Evolutionary conservation across 2,888 invertebrate species (phyloP), one percentile per base, ranked within the genome.

Genomic region (Heliconius cydno): DNA sequence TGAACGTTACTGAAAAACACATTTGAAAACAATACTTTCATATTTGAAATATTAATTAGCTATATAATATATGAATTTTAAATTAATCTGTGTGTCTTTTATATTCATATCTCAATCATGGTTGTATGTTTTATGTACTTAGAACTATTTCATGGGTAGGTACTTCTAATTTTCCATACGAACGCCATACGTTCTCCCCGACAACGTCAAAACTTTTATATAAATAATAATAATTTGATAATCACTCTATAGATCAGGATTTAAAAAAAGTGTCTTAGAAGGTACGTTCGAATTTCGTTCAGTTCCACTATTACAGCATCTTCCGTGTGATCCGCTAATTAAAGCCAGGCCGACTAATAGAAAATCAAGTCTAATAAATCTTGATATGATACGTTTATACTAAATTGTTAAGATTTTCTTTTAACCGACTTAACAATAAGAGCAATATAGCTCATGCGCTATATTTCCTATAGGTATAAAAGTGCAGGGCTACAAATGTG

Each of bases 261-360:
- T 80, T 77, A 73, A 78, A 75, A 79, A 79, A 82, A 82, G 81
- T 78, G 81, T 72, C 57, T 72, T 41, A 41, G 63, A 73, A 34
- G 34, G 34, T 9, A 77, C 30, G 72, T 67, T 79, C 60, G 73
- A 46, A 75, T 46, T 19, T 75, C 75, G 65, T 75, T 66, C 30
- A 66, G 75, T 30, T 60, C 22, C 46, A 75, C 67, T 52, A 77
- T 79, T 79, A 79, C 84, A 82, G 81, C 88, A 88, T 87, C 90
- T 90, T 93, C 90, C 93, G 93, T 93, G 93, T 93, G 92, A 91
- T 89, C 90, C 87, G 88, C 92, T 93, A 93, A 93, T 93, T 93
- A 93, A 93, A 92, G 90, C 84, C 84, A 84, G 82, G 83, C 84
- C 84, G 82, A 87, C 89, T 92, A 92, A 92, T 92, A 87, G 91